phyloP scores from a whole-genome alignment of 2,797 vertebrate genomes.

The Myotis myotis region DNA sequence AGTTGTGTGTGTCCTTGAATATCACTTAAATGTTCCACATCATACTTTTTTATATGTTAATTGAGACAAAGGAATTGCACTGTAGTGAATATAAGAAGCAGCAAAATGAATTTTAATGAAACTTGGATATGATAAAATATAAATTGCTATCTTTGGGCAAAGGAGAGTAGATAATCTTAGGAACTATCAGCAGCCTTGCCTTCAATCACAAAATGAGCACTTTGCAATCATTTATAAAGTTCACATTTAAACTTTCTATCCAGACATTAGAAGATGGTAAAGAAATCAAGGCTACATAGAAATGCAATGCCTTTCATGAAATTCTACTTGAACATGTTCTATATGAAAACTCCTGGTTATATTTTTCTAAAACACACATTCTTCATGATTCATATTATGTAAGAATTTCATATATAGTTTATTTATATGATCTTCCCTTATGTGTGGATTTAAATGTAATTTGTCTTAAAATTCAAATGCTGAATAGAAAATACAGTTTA shows the following conservation, averaged over 20 bases:
- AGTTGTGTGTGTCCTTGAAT: neutral
- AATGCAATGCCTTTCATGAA: neutral
- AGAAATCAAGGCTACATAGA: neutral
- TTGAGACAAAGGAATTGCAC: neutral
- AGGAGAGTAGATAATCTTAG: neutral
- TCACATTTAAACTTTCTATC: neutral
- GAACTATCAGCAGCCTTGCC: neutral
- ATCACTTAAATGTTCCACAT: neutral
- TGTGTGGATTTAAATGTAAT: neutral
- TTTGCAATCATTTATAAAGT: neutral
- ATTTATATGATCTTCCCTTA: neutral
- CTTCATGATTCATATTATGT: neutral
- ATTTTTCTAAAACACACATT: neutral
- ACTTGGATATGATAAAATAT: conserved; percentile 15
- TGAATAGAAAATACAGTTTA: neutral
- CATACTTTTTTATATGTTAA: conserved; percentile 5
- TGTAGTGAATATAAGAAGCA: neutral
- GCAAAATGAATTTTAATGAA: neutral
- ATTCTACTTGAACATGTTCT: neutral
- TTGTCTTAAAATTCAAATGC: neutral
- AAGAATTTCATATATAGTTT: neutral
- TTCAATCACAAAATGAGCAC: neutral
- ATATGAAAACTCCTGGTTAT: neutral
- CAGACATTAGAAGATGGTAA: neutral
- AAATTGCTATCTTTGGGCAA: neutral